Conservation (phyloP, 2,113 vertebrate species). For the Ellobius talpinus region DNA sequence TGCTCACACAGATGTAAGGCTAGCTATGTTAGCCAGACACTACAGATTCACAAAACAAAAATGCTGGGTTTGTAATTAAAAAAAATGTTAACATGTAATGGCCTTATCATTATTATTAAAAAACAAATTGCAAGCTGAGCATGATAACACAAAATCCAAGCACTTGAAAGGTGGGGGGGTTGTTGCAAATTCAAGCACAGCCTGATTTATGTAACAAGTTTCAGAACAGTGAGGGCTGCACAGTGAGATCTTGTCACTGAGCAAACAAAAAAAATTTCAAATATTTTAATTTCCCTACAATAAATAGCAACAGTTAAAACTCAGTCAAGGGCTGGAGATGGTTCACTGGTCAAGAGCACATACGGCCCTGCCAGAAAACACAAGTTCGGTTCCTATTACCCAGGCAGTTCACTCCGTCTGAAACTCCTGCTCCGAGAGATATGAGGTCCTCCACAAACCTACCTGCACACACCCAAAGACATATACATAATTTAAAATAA, state of each 20-base stretch:
- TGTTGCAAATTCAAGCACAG: background rate
- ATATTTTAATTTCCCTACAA: conserved; percentile 26
- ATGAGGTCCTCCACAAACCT: background rate
- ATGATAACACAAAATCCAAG: background rate
- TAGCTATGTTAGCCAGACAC: background rate
- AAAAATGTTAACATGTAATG: background rate
- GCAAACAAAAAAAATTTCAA: background rate
- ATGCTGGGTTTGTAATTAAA: background rate
- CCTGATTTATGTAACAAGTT: background rate
- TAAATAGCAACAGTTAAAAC: conserved; percentile 1
- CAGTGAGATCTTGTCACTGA: background rate
- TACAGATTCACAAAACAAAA: conserved; percentile 1
- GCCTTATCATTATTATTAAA: background rate
- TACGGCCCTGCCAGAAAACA: background rate
- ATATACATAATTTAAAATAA: background rate
- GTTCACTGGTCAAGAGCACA: background rate
- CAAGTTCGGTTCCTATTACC: background rate
- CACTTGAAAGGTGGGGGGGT: background rate
- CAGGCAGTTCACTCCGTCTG: background rate
- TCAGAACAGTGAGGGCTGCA: background rate
- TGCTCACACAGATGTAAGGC: background rate
- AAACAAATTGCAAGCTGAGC: background rate
- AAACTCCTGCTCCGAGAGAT: background rate
- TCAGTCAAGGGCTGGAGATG: background rate
- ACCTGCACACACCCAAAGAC: background rate